phyloP scores from a whole-genome alignment of 2,888 invertebrate genomes.

The Chloroclystis v-ata region DNA sequence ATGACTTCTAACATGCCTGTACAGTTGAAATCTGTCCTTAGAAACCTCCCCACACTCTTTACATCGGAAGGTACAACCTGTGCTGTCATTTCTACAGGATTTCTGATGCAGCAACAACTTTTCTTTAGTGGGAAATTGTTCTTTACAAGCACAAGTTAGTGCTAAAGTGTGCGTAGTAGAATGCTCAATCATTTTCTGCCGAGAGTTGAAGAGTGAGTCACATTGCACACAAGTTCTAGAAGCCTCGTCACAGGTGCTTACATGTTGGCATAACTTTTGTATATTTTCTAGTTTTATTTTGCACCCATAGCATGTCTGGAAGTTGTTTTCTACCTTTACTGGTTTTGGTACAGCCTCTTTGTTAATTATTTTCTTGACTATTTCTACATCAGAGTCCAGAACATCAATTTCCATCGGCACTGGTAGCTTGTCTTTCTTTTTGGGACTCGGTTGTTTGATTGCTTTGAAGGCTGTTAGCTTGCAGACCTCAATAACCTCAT shows the following conservation, averaged over 20 bases:
- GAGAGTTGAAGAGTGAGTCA: constrained; percentile 58
- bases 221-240: constrained; percentile 60
- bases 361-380: constrained; percentile 55
- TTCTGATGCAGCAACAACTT: constrained; percentile 51
- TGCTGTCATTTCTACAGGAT: constrained; percentile 47
- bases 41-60: constrained; percentile 61
- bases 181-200: constrained; percentile 61
- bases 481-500: constrained; percentile 44
- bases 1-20: constrained; percentile 62
- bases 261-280: constrained; percentile 57
- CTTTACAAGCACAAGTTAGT: constrained; percentile 54
- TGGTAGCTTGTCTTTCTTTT: constrained; percentile 48
- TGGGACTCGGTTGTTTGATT: constrained; percentile 52
- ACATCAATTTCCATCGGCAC: constrained; percentile 64
- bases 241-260: constrained; percentile 59
- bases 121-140: constrained; percentile 50
- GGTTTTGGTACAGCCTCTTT: constrained; percentile 51
- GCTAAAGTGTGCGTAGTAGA: constrained; percentile 42
- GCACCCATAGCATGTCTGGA: constrained; percentile 59
- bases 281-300: constrained; percentile 51
- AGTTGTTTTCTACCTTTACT: constrained; percentile 35
- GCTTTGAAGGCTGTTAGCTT: constrained; percentile 40
- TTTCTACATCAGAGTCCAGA: constrained; percentile 59
- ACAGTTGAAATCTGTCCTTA: constrained; percentile 55
- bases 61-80: constrained; percentile 58